Percentiles rank a stretch among this genome's conserved stretches.
These are phyloP conservation scores for Amphipyra tragopoginis DNA, from an alignment of 2,888 invertebrate species.

Conservation along the genomic window DNA sequence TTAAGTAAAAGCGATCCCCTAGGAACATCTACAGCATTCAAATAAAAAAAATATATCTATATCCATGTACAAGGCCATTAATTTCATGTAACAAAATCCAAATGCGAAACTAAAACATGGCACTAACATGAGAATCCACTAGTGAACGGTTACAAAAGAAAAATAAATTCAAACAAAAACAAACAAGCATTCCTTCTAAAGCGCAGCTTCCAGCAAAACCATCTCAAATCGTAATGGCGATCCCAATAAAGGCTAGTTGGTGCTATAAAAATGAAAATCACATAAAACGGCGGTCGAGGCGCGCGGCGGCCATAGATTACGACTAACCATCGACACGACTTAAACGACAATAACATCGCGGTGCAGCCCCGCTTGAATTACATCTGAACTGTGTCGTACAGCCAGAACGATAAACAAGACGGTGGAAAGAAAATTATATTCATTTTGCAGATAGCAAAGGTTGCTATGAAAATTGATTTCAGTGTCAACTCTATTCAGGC, in stretches of 20 bases:
- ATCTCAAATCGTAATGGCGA: constrained; percentile 37
- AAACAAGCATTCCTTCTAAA: constrained; percentile 17
- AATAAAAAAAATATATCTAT: no score
- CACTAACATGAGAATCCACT: no score
- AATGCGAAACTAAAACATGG: no score
- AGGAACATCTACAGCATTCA: no score
- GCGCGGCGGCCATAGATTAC: constrained; percentile 37
- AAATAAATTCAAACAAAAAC: neutral
- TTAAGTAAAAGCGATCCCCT: no score
- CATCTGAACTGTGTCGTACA: constrained; percentile 8
- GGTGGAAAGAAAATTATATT: neutral
- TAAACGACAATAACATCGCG: constrained; percentile 52
- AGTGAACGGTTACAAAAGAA: no score
- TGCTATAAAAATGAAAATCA: constrained; percentile 55
- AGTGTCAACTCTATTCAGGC: no score
- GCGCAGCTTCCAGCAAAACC: constrained; percentile 26
- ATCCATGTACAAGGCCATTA: no score
- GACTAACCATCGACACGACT: constrained; percentile 42
- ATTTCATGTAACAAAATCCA: no score
- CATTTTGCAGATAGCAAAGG: no score
- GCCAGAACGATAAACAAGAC: constrained; percentile 14
- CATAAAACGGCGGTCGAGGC: constrained; percentile 25
- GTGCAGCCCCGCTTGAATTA: constrained; percentile 38
- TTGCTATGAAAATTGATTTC: no score
- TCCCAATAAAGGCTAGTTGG: constrained; percentile 50